Conservation (phyloP, 2,797 vertebrate species). For the Gila robusta region DNA sequence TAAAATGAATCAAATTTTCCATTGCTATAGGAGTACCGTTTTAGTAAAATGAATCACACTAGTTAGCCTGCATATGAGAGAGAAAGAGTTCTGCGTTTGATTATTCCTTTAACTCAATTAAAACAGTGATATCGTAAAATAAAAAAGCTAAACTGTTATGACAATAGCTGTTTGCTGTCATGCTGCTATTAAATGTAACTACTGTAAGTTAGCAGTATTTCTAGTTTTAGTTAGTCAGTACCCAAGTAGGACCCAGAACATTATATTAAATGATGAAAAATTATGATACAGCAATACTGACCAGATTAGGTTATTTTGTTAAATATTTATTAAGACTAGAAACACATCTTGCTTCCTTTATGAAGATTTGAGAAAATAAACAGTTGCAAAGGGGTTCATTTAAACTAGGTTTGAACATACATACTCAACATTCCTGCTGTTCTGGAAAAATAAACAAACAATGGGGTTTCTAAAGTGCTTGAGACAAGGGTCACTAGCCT, state of each 20-base stretch:
- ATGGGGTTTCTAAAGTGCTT: slow-evolving; percentile 34
- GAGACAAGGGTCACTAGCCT: slow-evolving; percentile 13
- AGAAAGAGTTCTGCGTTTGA: not conserved
- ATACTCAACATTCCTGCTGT: slow-evolving; percentile 29
- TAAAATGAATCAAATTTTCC: not conserved
- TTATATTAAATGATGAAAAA: not conserved
- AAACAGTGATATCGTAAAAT: not conserved
- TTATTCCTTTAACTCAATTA: not conserved
- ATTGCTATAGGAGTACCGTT: not conserved
- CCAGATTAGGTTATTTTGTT: not conserved
- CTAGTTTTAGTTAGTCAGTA: not conserved
- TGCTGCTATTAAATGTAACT: not conserved
- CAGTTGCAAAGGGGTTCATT: not conserved
- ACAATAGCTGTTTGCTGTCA: not conserved
- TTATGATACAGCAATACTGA: not conserved
- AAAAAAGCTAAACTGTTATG: not conserved
- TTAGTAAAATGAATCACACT: not conserved
- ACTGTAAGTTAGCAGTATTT: not conserved
- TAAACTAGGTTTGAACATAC: slow-evolving; percentile 32
- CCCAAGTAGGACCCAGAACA: not conserved
- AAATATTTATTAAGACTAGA: not conserved
- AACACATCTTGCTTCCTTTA: not conserved
- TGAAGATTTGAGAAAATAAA: not conserved
- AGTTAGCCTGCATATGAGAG: not conserved
- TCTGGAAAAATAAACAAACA: slow-evolving; percentile 48